These are phyloP conservation scores for Antechinus flavipes DNA, from an alignment of 2,113 vertebrate species.

Conservation along the genomic window DNA sequence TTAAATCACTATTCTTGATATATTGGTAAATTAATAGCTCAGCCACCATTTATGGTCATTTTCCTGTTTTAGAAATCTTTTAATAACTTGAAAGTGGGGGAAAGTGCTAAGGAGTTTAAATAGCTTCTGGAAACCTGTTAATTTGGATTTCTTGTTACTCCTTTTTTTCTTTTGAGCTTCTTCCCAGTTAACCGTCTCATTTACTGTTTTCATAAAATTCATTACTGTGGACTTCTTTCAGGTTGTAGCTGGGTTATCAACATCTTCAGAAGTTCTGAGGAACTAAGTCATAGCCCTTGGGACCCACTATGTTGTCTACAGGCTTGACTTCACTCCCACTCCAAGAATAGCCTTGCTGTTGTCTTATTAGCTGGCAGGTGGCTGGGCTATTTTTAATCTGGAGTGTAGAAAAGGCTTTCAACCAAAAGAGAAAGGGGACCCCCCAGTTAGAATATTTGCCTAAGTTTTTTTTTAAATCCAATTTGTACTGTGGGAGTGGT, in stretches of 20 bases:
- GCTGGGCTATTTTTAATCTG: conserved; percentile 49
- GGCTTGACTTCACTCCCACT: conserved; percentile 19
- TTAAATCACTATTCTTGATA: not conserved
- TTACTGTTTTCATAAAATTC: not conserved
- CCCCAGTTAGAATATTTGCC: conserved; percentile 48
- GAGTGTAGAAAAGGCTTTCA: not conserved
- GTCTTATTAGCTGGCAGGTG: conserved; percentile 28
- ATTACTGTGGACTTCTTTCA: not conserved
- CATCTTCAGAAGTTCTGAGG: conserved; percentile 31
- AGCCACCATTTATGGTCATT: not conserved
- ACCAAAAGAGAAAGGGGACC: conserved; percentile 4
- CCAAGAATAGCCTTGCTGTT: conserved; percentile 25
- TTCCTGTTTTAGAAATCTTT: not conserved
- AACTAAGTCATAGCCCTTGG: conserved; percentile 30
- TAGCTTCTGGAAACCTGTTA: not conserved
- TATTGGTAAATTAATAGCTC: not conserved
- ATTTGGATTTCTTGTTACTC: not conserved
- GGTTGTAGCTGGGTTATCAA: conserved; percentile 28
- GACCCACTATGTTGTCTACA: not conserved
- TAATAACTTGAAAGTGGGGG: not conserved
- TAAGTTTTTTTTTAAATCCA: not conserved
- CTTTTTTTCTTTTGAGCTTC: not conserved
- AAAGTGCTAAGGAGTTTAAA: not conserved
- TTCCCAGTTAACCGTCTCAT: not conserved
- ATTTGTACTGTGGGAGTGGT: conserved; percentile 22